Conservation (phyloP, 2,888 invertebrate genomes). For the Thelaira solivaga region DNA sequence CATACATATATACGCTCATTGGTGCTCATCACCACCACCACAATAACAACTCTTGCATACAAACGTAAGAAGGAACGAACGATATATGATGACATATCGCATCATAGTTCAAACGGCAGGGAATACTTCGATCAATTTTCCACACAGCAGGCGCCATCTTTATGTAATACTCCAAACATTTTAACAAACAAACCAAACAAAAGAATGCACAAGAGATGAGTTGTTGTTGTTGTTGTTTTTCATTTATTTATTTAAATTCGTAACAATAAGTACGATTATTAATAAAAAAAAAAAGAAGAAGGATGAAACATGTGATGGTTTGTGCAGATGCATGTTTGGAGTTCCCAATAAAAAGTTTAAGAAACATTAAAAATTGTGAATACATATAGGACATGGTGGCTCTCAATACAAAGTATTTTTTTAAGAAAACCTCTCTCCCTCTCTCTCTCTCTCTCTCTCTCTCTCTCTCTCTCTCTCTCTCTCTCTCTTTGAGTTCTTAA, state of each 20-base stretch:
- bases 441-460: no score
- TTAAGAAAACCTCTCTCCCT: no score
- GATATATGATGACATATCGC: constrained; percentile 78
- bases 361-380: not conserved
- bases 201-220: constrained; percentile 35
- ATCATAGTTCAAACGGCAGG: constrained; percentile 78
- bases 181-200: constrained; percentile 41
- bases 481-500: no score
- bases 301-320: constrained; percentile 12
- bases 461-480: no score
- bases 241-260: not conserved
- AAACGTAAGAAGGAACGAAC: constrained; percentile 17
- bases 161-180: constrained; percentile 53
- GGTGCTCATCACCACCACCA: no score
- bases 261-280: constrained; percentile 9
- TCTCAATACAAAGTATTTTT: not conserved
- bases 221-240: no score
- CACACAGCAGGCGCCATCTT: constrained; percentile 76
- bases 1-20: not conserved
- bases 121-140: constrained; percentile 78
- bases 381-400: not conserved
- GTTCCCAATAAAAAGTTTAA: constrained; percentile 30
- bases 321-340: constrained; percentile 22
- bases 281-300: no score
- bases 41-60: no score